Evolutionary conservation across 2,113 vertebrate genomes (phyloP).

Genomic region (Oncorhynchus kisutch): DNA sequence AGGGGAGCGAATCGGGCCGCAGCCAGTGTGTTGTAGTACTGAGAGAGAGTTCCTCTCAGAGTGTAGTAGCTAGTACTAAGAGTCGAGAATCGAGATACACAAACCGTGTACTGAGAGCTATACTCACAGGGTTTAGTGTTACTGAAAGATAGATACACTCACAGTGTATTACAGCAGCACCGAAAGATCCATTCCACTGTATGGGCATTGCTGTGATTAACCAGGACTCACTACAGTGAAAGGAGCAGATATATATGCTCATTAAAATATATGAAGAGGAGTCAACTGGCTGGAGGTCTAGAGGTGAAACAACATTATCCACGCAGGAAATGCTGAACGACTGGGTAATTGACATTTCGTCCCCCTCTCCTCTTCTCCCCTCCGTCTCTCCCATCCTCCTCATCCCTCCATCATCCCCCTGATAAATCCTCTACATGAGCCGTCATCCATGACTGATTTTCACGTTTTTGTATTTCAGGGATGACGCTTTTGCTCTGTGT

Average conservation of each 20-base stretch:
- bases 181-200: neutral
- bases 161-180: constrained; percentile 5
- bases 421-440: constrained; percentile 65
- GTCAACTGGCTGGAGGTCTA: constrained; percentile 38
- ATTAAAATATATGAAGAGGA: constrained; percentile 44
- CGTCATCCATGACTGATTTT: constrained; percentile 73
- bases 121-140: neutral
- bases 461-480: constrained; percentile 61
- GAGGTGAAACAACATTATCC: constrained; percentile 56
- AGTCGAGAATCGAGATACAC: neutral
- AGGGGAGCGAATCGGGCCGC: too few relatives aligned
- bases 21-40: too few relatives aligned
- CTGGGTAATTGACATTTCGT: constrained; percentile 68
- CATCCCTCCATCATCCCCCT: constrained; percentile 30
- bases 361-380: constrained; percentile 21
- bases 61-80: too few relatives aligned
- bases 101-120: neutral
- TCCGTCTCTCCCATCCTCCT: constrained; percentile 32
- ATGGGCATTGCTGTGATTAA: neutral
- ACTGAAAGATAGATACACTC: neutral
- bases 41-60: too few relatives aligned
- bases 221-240: constrained; percentile 11
- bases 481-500: constrained; percentile 54
- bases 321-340: constrained; percentile 40
- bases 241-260: constrained; percentile 42